phyloP scores from a whole-genome alignment of 2,888 invertebrate species.

The Heliconius charithonia region DNA sequence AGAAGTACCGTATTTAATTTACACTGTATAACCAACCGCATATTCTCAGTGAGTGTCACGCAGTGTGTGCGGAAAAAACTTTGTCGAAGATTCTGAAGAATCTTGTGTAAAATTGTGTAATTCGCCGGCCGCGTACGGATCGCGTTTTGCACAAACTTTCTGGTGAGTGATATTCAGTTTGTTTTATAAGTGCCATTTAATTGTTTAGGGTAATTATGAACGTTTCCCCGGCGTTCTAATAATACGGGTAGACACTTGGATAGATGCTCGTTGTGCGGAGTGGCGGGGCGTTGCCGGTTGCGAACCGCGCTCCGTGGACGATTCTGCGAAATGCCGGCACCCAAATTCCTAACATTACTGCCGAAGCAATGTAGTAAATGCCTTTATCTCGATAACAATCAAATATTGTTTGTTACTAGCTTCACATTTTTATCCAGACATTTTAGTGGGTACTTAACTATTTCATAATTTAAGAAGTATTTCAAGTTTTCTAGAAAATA shows the following conservation, averaged over 20 bases:
- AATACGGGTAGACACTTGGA: conserved; percentile 53
- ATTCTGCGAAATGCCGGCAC: conserved; percentile 70
- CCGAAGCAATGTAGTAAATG: conserved; percentile 39
- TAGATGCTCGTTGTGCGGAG: conserved; percentile 47
- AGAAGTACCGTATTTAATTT: conserved; percentile 82
- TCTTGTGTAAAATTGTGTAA: conserved; percentile 83
- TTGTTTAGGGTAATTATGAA: conserved; percentile 35
- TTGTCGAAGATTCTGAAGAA: conserved; percentile 84
- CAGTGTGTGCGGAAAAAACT: conserved; percentile 85
- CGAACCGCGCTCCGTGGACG: conserved; percentile 61
- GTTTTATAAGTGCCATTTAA: conserved; percentile 42
- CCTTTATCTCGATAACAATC: conserved; percentile 28
- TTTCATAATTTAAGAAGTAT: background rate
- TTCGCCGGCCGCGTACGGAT: conserved; percentile 79
- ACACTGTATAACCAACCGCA: conserved; percentile 81
- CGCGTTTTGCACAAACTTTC: conserved; percentile 81
- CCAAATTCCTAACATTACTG: conserved; percentile 62
- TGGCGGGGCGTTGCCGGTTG: conserved; percentile 75
- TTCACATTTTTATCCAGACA: conserved; percentile 8
- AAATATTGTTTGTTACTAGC: conserved; percentile 19
- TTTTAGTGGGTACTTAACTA: conserved; percentile 30
- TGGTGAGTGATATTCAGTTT: conserved; percentile 67
- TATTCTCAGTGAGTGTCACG: conserved; percentile 84
- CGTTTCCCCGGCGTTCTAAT: conserved; percentile 33
- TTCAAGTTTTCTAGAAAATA: background rate